Percentiles rank a stretch among this genome's conserved stretches.
Conservation (phyloP, 2,113 vertebrate genomes). For the Macrotus californicus region DNA sequence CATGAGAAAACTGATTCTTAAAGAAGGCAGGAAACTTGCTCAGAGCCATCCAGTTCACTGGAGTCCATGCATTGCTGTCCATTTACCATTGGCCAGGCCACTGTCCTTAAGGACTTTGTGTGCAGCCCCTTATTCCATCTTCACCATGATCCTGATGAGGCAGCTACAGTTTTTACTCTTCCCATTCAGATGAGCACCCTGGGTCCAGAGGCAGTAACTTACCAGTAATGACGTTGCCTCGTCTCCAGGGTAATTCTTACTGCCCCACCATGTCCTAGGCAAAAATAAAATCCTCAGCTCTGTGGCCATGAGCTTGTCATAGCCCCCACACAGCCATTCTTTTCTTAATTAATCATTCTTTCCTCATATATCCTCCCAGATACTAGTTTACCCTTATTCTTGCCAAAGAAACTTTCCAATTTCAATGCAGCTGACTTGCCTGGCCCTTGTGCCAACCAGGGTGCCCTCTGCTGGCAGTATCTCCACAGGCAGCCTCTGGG, state of each 20-base stretch:
- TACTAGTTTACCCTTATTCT: neutral
- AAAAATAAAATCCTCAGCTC: neutral
- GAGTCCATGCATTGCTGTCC: accelerated
- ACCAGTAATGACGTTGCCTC: neutral
- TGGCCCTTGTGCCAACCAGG: neutral
- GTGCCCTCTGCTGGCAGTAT: neutral
- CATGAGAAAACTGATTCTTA: neutral
- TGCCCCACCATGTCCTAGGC: neutral
- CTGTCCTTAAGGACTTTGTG: neutral
- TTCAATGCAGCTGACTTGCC: neutral
- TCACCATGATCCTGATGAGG: neutral
- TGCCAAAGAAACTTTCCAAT: neutral
- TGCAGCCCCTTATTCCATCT: neutral
- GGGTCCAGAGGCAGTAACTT: neutral
- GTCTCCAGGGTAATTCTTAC: neutral
- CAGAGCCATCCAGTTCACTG: neutral
- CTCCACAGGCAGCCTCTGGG: neutral
- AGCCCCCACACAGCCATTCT: neutral
- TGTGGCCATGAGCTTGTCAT: neutral
- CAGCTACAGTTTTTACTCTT: neutral
- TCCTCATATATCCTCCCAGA: neutral
- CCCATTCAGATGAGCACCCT: neutral
- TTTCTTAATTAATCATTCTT: neutral
- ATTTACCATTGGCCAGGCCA: neutral
- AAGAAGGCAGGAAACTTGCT: neutral